These are phyloP conservation scores for Torymus aiolomorphi DNA, from an alignment of 2,888 invertebrate species.

Conservation along the genomic window DNA sequence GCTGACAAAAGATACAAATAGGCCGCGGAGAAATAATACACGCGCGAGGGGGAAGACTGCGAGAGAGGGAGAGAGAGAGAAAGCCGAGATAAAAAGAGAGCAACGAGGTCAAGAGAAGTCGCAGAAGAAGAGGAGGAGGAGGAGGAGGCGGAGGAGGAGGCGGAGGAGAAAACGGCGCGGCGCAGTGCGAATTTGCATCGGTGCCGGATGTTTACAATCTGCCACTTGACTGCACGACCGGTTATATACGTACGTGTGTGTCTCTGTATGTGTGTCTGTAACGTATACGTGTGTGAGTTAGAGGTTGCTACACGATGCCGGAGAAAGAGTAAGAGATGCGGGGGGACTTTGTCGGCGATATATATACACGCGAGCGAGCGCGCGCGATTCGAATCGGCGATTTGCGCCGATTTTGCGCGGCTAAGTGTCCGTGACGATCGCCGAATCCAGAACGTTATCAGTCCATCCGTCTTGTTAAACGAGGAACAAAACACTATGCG, in stretches of 20 bases:
- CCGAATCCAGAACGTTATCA: background rate
- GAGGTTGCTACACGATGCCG: background rate
- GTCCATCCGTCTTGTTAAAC: background rate
- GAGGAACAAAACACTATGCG: too few relatives aligned
- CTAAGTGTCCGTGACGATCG: conserved; percentile 32
- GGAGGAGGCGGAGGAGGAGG: background rate
- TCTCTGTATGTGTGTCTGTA: background rate
- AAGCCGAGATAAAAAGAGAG: background rate
- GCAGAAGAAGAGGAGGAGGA: background rate
- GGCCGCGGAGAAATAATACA: too few relatives aligned
- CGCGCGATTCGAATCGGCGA: conserved; percentile 47
- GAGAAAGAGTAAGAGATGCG: background rate
- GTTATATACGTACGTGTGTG: conserved; percentile 47
- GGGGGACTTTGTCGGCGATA: background rate
- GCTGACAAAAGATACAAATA: background rate
- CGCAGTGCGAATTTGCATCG: conserved; percentile 46
- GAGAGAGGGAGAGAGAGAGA: conserved; percentile 33
- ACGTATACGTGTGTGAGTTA: background rate
- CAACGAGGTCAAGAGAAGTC: background rate
- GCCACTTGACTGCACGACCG: conserved; percentile 68
- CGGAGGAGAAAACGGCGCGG: conserved; percentile 5
- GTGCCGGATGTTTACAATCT: conserved; percentile 73
- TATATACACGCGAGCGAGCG: background rate
- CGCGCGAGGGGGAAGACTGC: background rate
- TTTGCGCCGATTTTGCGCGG: conserved; percentile 7